Conservation (phyloP, 1,140 invertebrate species). For the Eriocheir sinensis region DNA sequence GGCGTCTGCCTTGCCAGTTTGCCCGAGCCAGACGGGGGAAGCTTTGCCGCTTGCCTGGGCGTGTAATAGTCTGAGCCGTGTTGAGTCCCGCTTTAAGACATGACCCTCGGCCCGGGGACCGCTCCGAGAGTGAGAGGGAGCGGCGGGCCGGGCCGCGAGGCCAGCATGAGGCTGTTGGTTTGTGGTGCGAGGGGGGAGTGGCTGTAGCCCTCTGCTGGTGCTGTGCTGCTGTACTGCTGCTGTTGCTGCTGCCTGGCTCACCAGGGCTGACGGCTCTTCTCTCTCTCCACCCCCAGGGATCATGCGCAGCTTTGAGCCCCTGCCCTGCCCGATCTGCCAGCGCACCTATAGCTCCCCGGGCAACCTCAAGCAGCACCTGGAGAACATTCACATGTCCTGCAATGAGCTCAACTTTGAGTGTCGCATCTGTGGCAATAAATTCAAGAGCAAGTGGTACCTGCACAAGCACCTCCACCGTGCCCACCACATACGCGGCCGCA, state of each 20-base stretch:
- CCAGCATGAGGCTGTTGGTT: slow-evolving; percentile 66
- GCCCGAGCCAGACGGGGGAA: neutral
- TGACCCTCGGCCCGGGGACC: neutral
- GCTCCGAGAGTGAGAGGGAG: neutral
- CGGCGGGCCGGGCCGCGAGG: neutral
- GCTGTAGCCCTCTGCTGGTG: slow-evolving; percentile 18
- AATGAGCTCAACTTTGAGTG: slow-evolving; percentile 79
- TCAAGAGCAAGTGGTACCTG: slow-evolving; percentile 79
- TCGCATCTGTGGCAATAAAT: slow-evolving; percentile 79
- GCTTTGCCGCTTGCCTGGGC: slow-evolving; percentile 30
- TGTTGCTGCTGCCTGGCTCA: slow-evolving; percentile 74
- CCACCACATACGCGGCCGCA: slow-evolving; percentile 79
- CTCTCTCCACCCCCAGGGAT: slow-evolving; percentile 78
- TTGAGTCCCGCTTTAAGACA: neutral
- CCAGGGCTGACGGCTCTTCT: slow-evolving; percentile 79
- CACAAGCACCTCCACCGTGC: slow-evolving; percentile 79
- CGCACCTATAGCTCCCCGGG: slow-evolving; percentile 79
- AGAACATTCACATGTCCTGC: slow-evolving; percentile 79
- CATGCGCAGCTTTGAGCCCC: slow-evolving; percentile 79
- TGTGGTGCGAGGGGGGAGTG: slow-evolving; percentile 67
- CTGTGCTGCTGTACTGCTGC: slow-evolving; percentile 71
- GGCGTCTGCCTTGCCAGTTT: neutral
- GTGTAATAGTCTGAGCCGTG: neutral
- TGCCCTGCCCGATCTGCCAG: slow-evolving; percentile 79
- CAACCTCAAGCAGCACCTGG: slow-evolving; percentile 79